phyloP scores from a whole-genome alignment of 2,113 vertebrate genomes.

The Numida meleagris region DNA sequence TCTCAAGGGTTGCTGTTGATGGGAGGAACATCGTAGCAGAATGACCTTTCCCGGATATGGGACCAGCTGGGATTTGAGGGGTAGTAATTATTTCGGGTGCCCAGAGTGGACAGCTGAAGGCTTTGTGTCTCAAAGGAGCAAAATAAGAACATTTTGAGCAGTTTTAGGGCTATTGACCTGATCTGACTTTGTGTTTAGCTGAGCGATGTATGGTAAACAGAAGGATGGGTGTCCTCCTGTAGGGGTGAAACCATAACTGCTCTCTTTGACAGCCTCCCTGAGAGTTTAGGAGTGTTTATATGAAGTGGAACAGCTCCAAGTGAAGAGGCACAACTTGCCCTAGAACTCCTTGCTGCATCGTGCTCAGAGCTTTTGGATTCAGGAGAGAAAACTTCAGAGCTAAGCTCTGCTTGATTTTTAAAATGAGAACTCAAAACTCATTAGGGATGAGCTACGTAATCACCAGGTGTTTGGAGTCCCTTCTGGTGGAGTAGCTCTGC shows the following conservation, averaged over 20 bases:
- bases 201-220: background rate
- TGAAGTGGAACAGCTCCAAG: background rate
- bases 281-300: background rate
- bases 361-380: background rate
- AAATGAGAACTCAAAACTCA: background rate
- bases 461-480: background rate
- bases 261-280: background rate
- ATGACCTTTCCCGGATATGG: background rate
- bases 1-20: background rate
- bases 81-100: background rate
- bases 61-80: background rate
- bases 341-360: background rate
- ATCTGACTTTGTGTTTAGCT: background rate
- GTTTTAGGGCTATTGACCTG: background rate
- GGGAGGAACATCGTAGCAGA: background rate
- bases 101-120: background rate
- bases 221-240: background rate
- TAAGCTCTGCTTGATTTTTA: background rate
- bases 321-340: background rate
- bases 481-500: background rate
- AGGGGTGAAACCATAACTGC: fast-evolving
- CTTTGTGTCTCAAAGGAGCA: background rate
- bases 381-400: background rate
- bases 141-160: background rate
- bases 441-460: background rate